Evolutionary conservation across 2,113 vertebrate genomes (phyloP).

Genomic region (Eublepharis macularius): DNA sequence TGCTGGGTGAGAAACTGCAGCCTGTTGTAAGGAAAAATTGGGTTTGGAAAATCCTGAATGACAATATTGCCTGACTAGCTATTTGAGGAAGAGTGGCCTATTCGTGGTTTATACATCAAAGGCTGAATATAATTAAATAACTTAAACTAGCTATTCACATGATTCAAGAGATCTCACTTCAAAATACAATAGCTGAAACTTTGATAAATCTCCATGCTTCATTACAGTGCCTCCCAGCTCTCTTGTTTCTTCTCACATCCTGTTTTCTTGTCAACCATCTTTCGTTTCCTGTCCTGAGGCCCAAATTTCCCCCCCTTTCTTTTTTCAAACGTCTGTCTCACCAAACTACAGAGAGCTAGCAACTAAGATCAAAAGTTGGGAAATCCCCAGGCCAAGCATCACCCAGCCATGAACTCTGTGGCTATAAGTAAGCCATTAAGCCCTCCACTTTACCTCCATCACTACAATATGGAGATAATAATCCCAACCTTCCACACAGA

Average conservation of each 20-base stretch:
- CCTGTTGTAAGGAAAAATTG: too few species aligned
- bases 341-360: too few species aligned
- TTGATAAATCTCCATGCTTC: not conserved
- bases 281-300: not conserved
- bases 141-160: slow-evolving; percentile 12
- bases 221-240: not conserved
- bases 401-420: too few species aligned
- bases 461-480: too few species aligned
- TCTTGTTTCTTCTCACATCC: not conserved
- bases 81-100: not conserved
- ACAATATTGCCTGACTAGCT: slow-evolving; percentile 15
- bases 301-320: not conserved
- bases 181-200: not conserved
- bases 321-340: not conserved
- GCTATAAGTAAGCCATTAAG: too few species aligned
- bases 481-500: too few species aligned
- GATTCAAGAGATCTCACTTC: not conserved
- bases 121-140: not conserved
- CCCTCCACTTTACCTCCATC: too few species aligned
- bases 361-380: too few species aligned
- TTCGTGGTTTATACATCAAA: not conserved
- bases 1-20: too few species aligned
- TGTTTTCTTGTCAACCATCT: not conserved
- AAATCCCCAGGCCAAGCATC: too few species aligned
- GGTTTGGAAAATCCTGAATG: too few species aligned